Evolutionary conservation across 2,113 vertebrate species (phyloP).

Genomic region (Scatophagus argus): DNA sequence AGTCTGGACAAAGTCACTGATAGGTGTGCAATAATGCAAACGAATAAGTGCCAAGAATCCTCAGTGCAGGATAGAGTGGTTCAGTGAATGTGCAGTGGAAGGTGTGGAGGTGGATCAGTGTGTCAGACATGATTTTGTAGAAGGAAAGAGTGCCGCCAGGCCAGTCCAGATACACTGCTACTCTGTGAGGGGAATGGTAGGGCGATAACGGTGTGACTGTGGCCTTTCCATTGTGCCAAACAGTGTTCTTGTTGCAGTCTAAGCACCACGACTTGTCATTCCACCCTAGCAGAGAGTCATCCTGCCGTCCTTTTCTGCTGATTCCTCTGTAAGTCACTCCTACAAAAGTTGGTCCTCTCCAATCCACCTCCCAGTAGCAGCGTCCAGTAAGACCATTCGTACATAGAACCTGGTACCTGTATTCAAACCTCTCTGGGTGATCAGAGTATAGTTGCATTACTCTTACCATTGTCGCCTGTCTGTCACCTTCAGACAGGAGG

Average conservation of each 20-base stretch:
- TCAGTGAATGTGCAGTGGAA: slow-evolving; percentile 16
- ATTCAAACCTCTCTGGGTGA: slow-evolving; percentile 8
- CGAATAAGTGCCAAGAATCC: neutral
- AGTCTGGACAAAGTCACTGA: neutral
- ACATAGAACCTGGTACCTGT: slow-evolving; percentile 11
- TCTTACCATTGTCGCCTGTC: neutral
- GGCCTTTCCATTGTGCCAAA: neutral
- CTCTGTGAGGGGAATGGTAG: neutral
- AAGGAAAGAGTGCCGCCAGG: slow-evolving; percentile 15
- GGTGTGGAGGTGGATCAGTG: slow-evolving; percentile 1
- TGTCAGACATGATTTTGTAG: neutral
- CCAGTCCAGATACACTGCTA: slow-evolving; percentile 35
- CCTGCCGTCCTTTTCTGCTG: neutral
- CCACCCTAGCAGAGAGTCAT: neutral
- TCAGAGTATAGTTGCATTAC: neutral
- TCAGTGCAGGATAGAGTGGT: neutral
- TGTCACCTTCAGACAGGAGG: neutral
- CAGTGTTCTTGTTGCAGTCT: neutral
- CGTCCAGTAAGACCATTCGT: slow-evolving; percentile 8
- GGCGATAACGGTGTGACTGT: fast-evolving
- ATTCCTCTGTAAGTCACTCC: slow-evolving; percentile 10
- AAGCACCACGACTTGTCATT: slow-evolving; percentile 24
- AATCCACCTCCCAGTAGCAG: slow-evolving; percentile 27
- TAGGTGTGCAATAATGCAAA: neutral
- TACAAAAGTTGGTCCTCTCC: neutral